Base-by-base conservation (phyloP, 2,113 vertebrate species). In the Siphamia tubifer region DNA sequence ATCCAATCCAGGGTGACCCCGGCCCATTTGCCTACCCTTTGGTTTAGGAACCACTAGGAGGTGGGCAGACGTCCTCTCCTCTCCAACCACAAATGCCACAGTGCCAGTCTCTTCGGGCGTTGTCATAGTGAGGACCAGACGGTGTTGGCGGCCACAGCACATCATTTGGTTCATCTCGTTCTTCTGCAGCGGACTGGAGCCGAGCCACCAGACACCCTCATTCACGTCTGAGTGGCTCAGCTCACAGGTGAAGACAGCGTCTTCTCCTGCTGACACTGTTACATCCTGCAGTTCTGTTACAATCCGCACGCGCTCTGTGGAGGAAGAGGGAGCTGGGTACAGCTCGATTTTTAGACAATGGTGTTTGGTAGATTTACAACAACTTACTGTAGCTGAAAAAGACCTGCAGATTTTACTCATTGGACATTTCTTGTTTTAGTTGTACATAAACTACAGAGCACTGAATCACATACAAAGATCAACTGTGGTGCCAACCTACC, bases 151-250 rank as follows among this genome's bases (percentile, higher is more conserved):
- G 24, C 96, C 97, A 78, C 87, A 90, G 24, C 92, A 90, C 2
- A 91, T 94, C 85, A 97, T 98, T 74, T 94, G 94, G 79, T 96
- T 95, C 84, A 98, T 88, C 15, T 96, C 95, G 48, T 99, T 97
- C 92, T 92, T 94, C 79, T 86, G 93, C 67, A 95, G 92, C 0
- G 93, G 93, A 1, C 91, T 92, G 0, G 95, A 94, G 0, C 95
- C 94, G 8, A 97, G 90, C 88, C 95, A 92, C 96, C 97, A 98
- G 55, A 90, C 91, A 36, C 95, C 95, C 3, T 94, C 89, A 0
- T 84, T 92, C 84, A 93, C 87, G 40, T 96, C 94, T 0, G 94
- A 89, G 1, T 92, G 94, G 49, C 94, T 94, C 66, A 99, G 91
- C 43, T 93, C 93, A 7, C 96, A 98, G 48, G 94, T 92, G 2